A percentile compares a stretch with the other conserved stretches of the same genome.
Conservation (phyloP, 2,113 vertebrate species). For the human (Homo sapiens) region GRCh38 chr14:50656501-50657000, state of each 20-base stretch:
- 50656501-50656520: too few species aligned
- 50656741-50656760: background rate
- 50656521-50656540: too few species aligned
- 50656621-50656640: too few species aligned
- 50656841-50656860: background rate
- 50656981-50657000: background rate
- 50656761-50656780: background rate
- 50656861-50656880: background rate
- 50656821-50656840: background rate
- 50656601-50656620: too few species aligned
- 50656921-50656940: background rate
- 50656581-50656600: too few species aligned
- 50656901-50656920: background rate
- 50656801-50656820: slow-evolving; percentile 16
- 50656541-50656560: too few species aligned
- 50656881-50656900: background rate
- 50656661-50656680: too few species aligned
- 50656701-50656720: too few species aligned
- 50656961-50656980: background rate
- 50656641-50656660: too few species aligned
- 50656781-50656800: background rate
- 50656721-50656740: accelerated
- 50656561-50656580: too few species aligned
- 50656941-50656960: background rate
- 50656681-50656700: too few species aligned